Percentiles rank a stretch among this genome's conserved stretches.
Evolutionary conservation across 2,888 invertebrate species (phyloP).

Genomic region (Encarsia formosa): DNA sequence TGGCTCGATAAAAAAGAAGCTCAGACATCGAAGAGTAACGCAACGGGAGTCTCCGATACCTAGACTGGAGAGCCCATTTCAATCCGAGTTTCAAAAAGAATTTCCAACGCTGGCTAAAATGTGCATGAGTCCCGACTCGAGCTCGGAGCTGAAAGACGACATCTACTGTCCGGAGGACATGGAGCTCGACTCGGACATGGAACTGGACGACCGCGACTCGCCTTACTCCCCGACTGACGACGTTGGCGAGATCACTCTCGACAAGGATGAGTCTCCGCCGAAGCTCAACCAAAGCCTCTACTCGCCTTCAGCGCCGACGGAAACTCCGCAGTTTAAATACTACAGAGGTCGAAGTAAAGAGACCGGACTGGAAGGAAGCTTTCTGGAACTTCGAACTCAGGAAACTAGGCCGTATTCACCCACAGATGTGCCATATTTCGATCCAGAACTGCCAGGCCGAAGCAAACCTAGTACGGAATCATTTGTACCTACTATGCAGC

Average conservation of each 20-base stretch:
- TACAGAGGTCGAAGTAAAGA: not conserved
- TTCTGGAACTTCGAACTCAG: constrained; percentile 2
- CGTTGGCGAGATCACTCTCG: constrained; percentile 27
- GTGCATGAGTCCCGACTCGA: constrained; percentile 26
- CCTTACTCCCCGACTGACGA: constrained; percentile 48
- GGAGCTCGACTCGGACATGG: constrained; percentile 47
- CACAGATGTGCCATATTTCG: constrained; percentile 37
- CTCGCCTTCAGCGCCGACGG: constrained; percentile 29
- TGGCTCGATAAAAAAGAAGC: constrained; percentile 17
- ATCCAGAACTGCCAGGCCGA: constrained; percentile 32
- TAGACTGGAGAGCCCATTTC: constrained; percentile 44
- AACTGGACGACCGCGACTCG: constrained; percentile 32
- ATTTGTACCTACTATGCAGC: constrained; percentile 5
- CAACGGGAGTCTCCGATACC: not conserved
- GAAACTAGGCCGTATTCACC: constrained; percentile 38
- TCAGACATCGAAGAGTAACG: constrained; percentile 21
- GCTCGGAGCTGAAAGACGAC: constrained; percentile 17
- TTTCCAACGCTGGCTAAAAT: constrained; percentile 33
- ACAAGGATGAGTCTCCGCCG: not conserved
- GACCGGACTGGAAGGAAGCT: not conserved
- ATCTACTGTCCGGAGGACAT: constrained; percentile 41
- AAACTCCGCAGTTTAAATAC: constrained; percentile 3
- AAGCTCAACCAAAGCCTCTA: constrained; percentile 20
- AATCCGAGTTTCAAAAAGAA: constrained; percentile 38
- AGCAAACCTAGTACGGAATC: not conserved